phyloP scores from a whole-genome alignment of 2,888 invertebrate genomes.

The Gandaritis pyraliata region DNA sequence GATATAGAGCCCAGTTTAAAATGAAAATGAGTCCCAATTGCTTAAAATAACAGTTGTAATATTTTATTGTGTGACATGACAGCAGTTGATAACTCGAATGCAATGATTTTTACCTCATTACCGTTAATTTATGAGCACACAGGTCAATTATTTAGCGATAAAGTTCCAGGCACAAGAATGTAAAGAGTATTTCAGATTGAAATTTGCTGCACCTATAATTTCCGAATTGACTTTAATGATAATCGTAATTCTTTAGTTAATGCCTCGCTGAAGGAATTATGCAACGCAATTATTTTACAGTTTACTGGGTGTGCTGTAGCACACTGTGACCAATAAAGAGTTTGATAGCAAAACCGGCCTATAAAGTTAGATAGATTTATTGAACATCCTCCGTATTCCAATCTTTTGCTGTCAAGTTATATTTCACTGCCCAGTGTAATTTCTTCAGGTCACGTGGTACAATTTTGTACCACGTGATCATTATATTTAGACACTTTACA shows the following conservation, averaged over 20 bases:
- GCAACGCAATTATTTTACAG: constrained; percentile 34
- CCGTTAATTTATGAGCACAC: constrained; percentile 71
- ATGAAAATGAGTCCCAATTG: constrained; percentile 8
- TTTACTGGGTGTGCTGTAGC: constrained; percentile 9
- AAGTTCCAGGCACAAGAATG: constrained; percentile 67
- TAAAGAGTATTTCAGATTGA: constrained; percentile 68
- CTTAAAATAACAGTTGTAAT: constrained; percentile 52
- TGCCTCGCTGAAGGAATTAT: constrained; percentile 37
- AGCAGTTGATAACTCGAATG: constrained; percentile 43
- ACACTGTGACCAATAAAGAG: constrained; percentile 3
- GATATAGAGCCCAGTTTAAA: neutral
- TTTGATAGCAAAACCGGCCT: neutral
- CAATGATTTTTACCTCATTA: constrained; percentile 74
- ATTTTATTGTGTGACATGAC: constrained; percentile 50
- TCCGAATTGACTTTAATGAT: constrained; percentile 49
- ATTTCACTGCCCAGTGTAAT: too few relatives aligned
- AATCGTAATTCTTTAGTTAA: constrained; percentile 44
- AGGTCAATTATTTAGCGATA: constrained; percentile 71
- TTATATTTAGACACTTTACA: too few relatives aligned
- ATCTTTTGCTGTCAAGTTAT: too few relatives aligned
- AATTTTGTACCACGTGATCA: too few relatives aligned
- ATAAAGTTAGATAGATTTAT: too few relatives aligned
- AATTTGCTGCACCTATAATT: constrained; percentile 63
- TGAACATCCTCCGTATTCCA: too few relatives aligned
- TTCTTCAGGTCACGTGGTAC: too few relatives aligned